Evolutionary conservation across 2,113 vertebrate species (phyloP), one percentile per base, ranked within the genome.

Genomic region (Glaucidium brasilianum): DNA sequence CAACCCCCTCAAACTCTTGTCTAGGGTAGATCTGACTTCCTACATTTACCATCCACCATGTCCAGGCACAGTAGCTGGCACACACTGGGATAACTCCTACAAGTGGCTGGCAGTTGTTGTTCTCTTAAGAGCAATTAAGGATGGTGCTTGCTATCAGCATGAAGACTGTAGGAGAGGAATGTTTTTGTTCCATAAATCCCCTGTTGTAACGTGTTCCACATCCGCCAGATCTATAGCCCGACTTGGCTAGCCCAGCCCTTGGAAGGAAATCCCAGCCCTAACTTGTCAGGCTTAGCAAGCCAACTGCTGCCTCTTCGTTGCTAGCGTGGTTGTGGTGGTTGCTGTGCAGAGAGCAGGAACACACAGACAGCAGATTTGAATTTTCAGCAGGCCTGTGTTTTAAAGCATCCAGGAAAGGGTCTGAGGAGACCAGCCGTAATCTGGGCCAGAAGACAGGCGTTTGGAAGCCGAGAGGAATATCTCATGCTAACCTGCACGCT

Each of bases 1-100:
- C 52, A 49, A 41, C 69, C 74, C 77, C 39, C 9, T 79, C 60
- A 30, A 18, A 2, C 50, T 53, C 55, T 14, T 39, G 11, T 16
- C 55, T 5, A 5, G 81, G 30, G 21, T 6, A 43, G 32, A 26
- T 67, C 47, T 30, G 72, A 19, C 32, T 34, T 45, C 39, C 30
- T 6, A 21, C 7, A 18, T 0, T 1, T 5, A 12, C 22, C 55
- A 11, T 1, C 22, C 55, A 12, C 1, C 29, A 3, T 4, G 56
- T 15, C 34, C 34, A 15, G 29, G 43, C 39, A 14, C 12, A 3
- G 11, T 9, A n/a, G 35, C 91, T 76, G 94, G 87, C 45, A 55
- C 58, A 9, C 25, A 5, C 64, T 4, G 21, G 39, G 21, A 4
- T 8, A 39, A 10, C 74, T 72, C n/a, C 69, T 30, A 14, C 30